Evolutionary conservation across 53 echinoderm and acorn worm genomes (phyloP), one percentile per base, ranked within the genome.

Genomic region (Luidia sarsii): DNA sequence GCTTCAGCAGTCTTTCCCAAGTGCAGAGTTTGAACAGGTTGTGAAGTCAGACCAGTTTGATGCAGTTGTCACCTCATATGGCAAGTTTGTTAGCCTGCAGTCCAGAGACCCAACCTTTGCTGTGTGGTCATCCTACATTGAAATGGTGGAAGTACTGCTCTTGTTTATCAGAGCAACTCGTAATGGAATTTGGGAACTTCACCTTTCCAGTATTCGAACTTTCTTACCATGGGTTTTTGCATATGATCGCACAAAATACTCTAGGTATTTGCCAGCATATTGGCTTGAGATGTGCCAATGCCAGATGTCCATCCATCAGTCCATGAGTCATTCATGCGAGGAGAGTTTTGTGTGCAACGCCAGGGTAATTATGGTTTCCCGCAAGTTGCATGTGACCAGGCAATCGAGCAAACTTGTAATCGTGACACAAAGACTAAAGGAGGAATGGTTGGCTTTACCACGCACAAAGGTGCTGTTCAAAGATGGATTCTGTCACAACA

Each of bases 101-200:
- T 75, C 61, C 0, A 75, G 29, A 8, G 64, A 64, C 74, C 8
- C 74, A 48, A 85, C 50, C 25, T 64, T 85, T 20, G 68, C 50
- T 23, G 68, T 80, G 36, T 68, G 83, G 83, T 70, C 45, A 39
- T 71, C 82, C 15, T 92, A 92, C 83, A 89, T 86, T 54, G 79
- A 82, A 34, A 86, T 89, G 83, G 86, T 92, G 28, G 67, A 86
- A 57, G 29, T 63, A 21, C 49, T 92, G 28, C 86, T 86, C 2
- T 50, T 88, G 11, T 92, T 89, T 35, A 49, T 82, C 11, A 56
- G 92, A 21, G 89, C 71, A 9, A 87, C 91, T 23, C 59, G 85
- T 52, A 27, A 74, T 29, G 81, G 81, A 57, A 50, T 92, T n/a
- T n/a, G n/a, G n/a, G n/a, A n/a, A n/a, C n/a, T n/a, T n/a, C n/a